Conservation (phyloP, 2,888 invertebrate genomes). For the Eupsilia transversa region DNA sequence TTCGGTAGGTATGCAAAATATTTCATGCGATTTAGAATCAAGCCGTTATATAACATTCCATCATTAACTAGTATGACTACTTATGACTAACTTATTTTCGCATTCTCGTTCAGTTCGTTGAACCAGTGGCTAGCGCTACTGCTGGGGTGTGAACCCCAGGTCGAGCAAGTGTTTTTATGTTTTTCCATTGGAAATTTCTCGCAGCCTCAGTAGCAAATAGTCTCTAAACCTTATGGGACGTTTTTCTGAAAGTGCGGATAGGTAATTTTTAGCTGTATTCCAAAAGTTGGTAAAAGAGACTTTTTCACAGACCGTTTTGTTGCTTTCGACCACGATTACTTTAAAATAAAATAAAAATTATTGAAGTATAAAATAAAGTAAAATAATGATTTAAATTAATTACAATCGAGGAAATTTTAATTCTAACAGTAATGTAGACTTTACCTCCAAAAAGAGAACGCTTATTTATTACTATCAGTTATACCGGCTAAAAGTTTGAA, state of each 20-base stretch:
- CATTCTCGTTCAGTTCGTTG: slow-evolving; percentile 23
- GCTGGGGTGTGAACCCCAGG: neutral
- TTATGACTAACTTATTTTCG: slow-evolving; percentile 25
- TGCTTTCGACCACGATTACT: neutral
- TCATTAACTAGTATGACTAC: slow-evolving; percentile 5
- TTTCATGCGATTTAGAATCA: slow-evolving; percentile 5
- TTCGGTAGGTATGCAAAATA: slow-evolving; percentile 15
- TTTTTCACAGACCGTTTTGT: neutral
- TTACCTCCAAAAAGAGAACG: too few species aligned
- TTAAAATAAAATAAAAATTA: too few species aligned
- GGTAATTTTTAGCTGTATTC: too few species aligned
- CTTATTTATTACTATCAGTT: neutral
- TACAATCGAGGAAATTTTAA: too few species aligned
- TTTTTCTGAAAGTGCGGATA: too few species aligned
- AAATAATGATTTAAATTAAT: too few species aligned
- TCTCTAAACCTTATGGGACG: too few species aligned
- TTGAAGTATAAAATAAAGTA: too few species aligned
- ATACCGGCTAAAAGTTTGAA: neutral
- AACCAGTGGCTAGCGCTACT: neutral
- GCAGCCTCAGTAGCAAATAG: too few species aligned
- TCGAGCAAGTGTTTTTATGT: neutral
- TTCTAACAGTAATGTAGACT: too few species aligned
- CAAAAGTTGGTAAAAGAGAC: too few species aligned
- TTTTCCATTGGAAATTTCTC: neutral
- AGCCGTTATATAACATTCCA: slow-evolving; percentile 27